These are phyloP conservation scores for Rhizoglyphus robini DNA, from an alignment of 1,140 invertebrate species.

Conservation along the genomic window DNA sequence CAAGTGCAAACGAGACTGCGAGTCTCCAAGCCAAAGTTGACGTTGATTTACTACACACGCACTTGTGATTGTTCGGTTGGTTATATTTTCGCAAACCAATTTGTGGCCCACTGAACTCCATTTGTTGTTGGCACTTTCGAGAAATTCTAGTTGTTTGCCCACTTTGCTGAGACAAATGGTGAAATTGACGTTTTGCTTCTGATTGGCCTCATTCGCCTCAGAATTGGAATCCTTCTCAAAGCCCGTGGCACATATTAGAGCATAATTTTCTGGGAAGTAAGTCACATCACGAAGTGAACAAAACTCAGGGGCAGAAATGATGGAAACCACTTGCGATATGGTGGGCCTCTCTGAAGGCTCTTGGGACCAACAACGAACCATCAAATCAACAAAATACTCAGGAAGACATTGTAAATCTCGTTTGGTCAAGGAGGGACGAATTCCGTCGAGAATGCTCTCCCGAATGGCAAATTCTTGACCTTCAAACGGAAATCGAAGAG, in stretches of 20 bases:
- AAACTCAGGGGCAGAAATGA: constrained; percentile 81
- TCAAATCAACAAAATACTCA: constrained; percentile 77
- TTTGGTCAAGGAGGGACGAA: constrained; percentile 67
- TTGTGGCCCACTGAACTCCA: constrained; percentile 37
- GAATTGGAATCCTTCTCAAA: not conserved
- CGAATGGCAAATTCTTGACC: constrained; percentile 79
- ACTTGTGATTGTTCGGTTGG: constrained; percentile 29
- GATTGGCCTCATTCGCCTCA: not conserved
- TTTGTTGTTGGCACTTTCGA: constrained; percentile 38
- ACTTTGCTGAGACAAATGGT: constrained; percentile 55
- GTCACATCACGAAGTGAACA: constrained; percentile 70
- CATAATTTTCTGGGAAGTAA: constrained; percentile 32
- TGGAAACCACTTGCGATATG: constrained; percentile 80
- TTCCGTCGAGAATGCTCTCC: constrained; percentile 86
- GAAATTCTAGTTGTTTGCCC: constrained; percentile 52
- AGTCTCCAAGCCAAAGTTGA: constrained; percentile 73
- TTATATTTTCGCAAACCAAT: constrained; percentile 24
- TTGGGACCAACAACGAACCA: constrained; percentile 89
- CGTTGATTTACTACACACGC: constrained; percentile 46
- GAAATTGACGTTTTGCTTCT: constrained; percentile 3
- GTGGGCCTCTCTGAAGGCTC: constrained; percentile 71
- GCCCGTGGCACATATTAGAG: constrained; percentile 23
- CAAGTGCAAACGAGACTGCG: constrained; percentile 58
- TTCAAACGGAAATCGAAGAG: constrained; percentile 83
- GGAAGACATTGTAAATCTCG: constrained; percentile 56